These are phyloP conservation scores for Corella eumyota DNA, from an alignment of 23 tunicate species.

Conservation along the genomic window DNA sequence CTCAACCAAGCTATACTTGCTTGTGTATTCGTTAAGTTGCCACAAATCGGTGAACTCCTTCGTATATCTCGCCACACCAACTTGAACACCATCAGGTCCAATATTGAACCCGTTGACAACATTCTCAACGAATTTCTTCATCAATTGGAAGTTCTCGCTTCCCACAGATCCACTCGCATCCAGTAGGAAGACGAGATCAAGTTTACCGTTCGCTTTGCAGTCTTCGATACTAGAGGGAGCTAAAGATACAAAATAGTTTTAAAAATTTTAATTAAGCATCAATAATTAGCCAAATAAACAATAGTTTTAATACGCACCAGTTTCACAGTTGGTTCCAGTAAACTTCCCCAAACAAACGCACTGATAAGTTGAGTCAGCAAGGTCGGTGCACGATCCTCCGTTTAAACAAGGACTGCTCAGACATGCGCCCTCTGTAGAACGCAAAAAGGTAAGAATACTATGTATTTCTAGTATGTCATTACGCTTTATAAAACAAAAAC, in stretches of 20 bases:
- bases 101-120: conserved; percentile 28
- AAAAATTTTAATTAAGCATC: neutral
- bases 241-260: neutral
- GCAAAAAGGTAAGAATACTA: too few relatives aligned
- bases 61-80: conserved; percentile 22
- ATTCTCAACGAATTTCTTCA: conserved; percentile 9
- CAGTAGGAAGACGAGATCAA: conserved; percentile 37
- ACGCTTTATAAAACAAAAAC: too few relatives aligned
- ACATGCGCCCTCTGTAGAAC: conserved; percentile 32
- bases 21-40: conserved; percentile 9
- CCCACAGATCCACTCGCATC: conserved; percentile 48
- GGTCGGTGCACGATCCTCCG: conserved; percentile 22
- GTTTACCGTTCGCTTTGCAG: conserved; percentile 18
- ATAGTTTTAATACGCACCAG: conserved; percentile 11
- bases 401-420: conserved; percentile 29
- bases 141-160: conserved; percentile 13
- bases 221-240: conserved; percentile 20
- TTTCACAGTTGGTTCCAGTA: conserved; percentile 41
- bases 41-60: conserved; percentile 20
- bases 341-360: conserved; percentile 26
- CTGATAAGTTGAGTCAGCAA: conserved; percentile 9
- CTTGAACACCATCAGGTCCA: conserved; percentile 35
- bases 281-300: neutral
- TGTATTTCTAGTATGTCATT: too few relatives aligned
- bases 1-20: conserved; percentile 1